phyloP scores from a whole-genome alignment of 2,888 invertebrate species.

The Nemotelus pantherinus region DNA sequence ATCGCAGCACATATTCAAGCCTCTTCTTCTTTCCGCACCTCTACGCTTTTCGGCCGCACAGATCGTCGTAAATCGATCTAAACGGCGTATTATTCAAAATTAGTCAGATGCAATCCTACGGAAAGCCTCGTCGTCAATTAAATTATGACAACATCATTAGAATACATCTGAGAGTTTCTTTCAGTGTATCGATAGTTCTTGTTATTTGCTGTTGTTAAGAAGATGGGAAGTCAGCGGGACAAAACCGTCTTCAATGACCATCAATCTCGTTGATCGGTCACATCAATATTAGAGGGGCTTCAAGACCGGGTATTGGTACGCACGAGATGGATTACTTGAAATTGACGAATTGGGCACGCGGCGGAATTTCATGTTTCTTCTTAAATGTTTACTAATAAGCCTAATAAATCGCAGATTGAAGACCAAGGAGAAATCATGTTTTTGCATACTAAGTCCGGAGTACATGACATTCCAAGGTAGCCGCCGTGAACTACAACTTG shows the following conservation, averaged over 20 bases:
- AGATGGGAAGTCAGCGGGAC: slow-evolving; percentile 30
- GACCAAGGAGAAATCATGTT: background rate
- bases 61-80: background rate
- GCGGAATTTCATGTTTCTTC: slow-evolving; percentile 35
- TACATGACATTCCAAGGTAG: slow-evolving; percentile 34
- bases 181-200: background rate
- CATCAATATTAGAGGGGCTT: slow-evolving; percentile 29
- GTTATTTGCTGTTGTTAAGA: background rate
- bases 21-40: background rate
- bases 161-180: slow-evolving; percentile 20
- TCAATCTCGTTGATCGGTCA: slow-evolving; percentile 39
- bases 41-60: background rate
- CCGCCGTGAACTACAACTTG: slow-evolving; percentile 14
- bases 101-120: slow-evolving; percentile 23
- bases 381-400: slow-evolving; percentile 30
- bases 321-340: slow-evolving; percentile 38
- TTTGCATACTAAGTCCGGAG: slow-evolving; percentile 14
- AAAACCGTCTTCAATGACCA: slow-evolving; percentile 18
- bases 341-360: slow-evolving; percentile 42
- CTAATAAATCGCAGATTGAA: slow-evolving; percentile 34
- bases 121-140: slow-evolving; percentile 28
- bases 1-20: background rate
- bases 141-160: slow-evolving; percentile 43
- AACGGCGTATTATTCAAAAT: background rate
- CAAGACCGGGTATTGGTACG: background rate